phyloP scores from a whole-genome alignment of 2,888 invertebrate genomes.

The Cenopis cana region DNA sequence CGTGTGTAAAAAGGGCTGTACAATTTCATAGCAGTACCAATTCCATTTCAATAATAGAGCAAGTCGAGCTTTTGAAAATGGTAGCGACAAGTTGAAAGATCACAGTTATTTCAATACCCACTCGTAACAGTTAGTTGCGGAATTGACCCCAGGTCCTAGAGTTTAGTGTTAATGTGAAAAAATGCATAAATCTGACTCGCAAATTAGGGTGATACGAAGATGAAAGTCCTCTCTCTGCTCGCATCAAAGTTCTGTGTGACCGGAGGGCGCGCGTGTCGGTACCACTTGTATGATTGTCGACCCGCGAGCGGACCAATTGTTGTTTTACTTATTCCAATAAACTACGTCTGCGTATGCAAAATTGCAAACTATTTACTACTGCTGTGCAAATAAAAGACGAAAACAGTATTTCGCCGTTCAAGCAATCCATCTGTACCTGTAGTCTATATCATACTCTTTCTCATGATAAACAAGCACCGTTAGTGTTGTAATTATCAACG shows the following conservation, averaged over 20 bases:
- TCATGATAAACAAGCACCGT: not conserved
- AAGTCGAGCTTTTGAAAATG: too few relatives aligned
- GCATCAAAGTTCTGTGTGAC: slow-evolving; percentile 45
- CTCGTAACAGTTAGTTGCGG: too few relatives aligned
- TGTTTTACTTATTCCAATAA: slow-evolving; percentile 43
- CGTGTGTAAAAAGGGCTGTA: too few relatives aligned
- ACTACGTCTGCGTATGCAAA: slow-evolving; percentile 39
- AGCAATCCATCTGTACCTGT: not conserved
- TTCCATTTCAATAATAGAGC: too few relatives aligned
- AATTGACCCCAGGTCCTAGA: too few relatives aligned
- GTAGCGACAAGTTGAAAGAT: too few relatives aligned
- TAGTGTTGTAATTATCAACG: too few relatives aligned
- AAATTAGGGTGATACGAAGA: not conserved
- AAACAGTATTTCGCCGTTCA: slow-evolving; percentile 1
- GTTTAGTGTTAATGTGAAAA: too few relatives aligned
- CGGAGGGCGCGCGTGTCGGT: slow-evolving; percentile 63
- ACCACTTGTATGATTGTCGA: slow-evolving; percentile 54
- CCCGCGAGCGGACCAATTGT: slow-evolving; percentile 42
- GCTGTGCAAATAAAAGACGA: slow-evolving; percentile 32
- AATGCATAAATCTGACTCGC: too few relatives aligned
- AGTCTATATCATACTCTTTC: not conserved
- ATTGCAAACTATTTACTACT: slow-evolving; percentile 32
- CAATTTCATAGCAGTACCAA: too few relatives aligned
- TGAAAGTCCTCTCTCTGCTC: slow-evolving; percentile 18
- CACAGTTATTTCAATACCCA: too few relatives aligned